Percentiles rank a stretch among this genome's conserved stretches.
Conservation (phyloP, 2,797 vertebrate species). For the Chaenodraco wilsoni region DNA sequence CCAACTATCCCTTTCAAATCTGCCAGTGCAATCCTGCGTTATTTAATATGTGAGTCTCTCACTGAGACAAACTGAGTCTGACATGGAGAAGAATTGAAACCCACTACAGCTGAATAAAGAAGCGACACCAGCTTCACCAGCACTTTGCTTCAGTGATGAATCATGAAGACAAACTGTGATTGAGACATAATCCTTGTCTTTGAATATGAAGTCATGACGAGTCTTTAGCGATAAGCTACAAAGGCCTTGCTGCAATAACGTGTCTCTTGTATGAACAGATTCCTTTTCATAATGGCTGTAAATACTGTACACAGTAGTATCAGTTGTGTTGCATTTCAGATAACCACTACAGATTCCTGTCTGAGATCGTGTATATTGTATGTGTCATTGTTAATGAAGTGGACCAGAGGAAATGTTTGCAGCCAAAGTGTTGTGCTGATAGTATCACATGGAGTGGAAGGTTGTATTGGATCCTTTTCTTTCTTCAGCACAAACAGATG, state of each 20-base stretch:
- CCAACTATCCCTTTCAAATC: neutral
- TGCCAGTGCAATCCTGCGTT: neutral
- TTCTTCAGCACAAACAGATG: constrained; percentile 18
- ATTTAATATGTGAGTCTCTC: no score
- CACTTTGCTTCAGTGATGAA: constrained; percentile 20
- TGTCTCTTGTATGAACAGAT: constrained; percentile 18
- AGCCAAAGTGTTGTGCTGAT: constrained; percentile 33
- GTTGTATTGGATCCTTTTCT: constrained; percentile 13
- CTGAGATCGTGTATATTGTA: constrained; percentile 26
- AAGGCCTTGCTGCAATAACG: constrained; percentile 43
- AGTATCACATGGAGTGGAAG: constrained; percentile 17
- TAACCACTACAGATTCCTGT: constrained; percentile 60
- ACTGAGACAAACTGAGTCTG: neutral
- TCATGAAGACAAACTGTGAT: constrained; percentile 48
- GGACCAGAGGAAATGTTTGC: constrained; percentile 18
- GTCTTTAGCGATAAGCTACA: constrained; percentile 46
- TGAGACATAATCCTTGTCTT: neutral
- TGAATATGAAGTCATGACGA: constrained; percentile 31
- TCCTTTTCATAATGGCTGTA: constrained; percentile 39
- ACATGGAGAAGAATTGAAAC: constrained; percentile 13
- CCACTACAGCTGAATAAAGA: constrained; percentile 4
- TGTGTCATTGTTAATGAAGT: constrained; percentile 32
- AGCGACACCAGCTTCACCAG: neutral
- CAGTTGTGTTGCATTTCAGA: constrained; percentile 43
- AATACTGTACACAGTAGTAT: constrained; percentile 56